Evolutionary conservation across 1,140 invertebrate species (phyloP), one percentile per base, ranked within the genome.

Genomic region (Drosophila navojoa): DNA sequence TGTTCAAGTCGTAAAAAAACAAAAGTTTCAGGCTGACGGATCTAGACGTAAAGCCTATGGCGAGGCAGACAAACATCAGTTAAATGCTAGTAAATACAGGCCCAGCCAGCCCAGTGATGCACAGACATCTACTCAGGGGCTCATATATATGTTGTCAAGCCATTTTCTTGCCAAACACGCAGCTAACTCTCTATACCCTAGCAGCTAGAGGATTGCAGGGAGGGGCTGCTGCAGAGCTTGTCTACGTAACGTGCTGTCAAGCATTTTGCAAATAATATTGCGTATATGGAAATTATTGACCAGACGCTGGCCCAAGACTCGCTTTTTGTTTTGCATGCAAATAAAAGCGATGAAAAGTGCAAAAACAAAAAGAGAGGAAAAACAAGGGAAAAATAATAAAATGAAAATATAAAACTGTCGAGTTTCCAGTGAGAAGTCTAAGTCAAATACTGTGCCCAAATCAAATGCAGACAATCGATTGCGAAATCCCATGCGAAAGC

Each of bases 181-280:
- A 71, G 69, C 61, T n/a, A n/a, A 44, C n/a, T 16, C 19, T 32
- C 10, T 54, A 35, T 54, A 16, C 29, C 52, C 52, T 32, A 54
- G 35, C 4, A n/a, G n/a, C 9, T 7, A 29, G 25, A 9, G 10
- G 38, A 22, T 1, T 1, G 2, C 5, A 32, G n/a, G 54, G 15
- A 1, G 22, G 67, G 29, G 7, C 5, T 11, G 44, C 42, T 19
- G 42, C 2, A 13, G n/a, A n/a, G 16, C 19, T 13, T 49, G 42
- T n/a, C 77, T 52, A 84, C 81, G 81, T 86, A 86, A 84, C 61
- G 45, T 27, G 54, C 47, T 66, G 60, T 86, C 77, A 59, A 85
- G 81, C 47, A 59, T 68, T 86, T 77, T 57, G 81, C 67, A 86
- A 85, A 85, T 86, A 85, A 81, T 79, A 79, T 82, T 79, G 72